Evolutionary conservation across 2,888 invertebrate species (phyloP), one percentile per base, ranked within the genome.

Genomic region (Kuschelorhynchus macadamiae): DNA sequence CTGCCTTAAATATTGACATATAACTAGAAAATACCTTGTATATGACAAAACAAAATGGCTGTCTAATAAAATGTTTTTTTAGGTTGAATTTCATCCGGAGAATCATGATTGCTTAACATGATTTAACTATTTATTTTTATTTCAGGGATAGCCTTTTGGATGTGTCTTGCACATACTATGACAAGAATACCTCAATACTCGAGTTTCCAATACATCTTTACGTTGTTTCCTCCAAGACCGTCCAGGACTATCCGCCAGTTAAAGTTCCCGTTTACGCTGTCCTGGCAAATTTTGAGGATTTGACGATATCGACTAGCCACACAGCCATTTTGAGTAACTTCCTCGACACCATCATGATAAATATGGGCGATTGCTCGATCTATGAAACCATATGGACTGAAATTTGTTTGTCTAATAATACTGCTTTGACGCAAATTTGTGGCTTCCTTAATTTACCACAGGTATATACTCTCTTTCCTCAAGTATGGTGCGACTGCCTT

Each of bases 401-500:
- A 17, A 65, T 77, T 21, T 52, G 21, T 16, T 36, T 77, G 16
- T 59, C 56, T 16, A 77, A 77, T 47, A 67, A 70, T 18, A 70
- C 73, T 0, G 21, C 56, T 1, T 44, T 67, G 0, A 60, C 71
- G 8, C 76, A 77, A 61, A 57, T 74, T 16, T 77, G 72, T 55
- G 73, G 72, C 33, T 76, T 77, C 33, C 17, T 70, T 9, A 68
- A 77, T 67, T 20, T 76, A 16, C 77, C 77, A 25, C 42, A 71
- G 67, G 76, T 76, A 71, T 5, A 42, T 17, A 32, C 39, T 46
- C 20, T 7, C 32, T 16, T 44, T 46, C 18, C 11, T 14, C 18
- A 42, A 17, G 12, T 39, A 60, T 47, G 17, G 12, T 14, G 20
- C 9, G 20, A 21, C 16, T 25, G 11, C n/a, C n/a, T n/a, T n/a